These are phyloP conservation scores for Sebastes iracundus DNA, from an alignment of 2,797 vertebrate species.

Conservation along the genomic window DNA sequence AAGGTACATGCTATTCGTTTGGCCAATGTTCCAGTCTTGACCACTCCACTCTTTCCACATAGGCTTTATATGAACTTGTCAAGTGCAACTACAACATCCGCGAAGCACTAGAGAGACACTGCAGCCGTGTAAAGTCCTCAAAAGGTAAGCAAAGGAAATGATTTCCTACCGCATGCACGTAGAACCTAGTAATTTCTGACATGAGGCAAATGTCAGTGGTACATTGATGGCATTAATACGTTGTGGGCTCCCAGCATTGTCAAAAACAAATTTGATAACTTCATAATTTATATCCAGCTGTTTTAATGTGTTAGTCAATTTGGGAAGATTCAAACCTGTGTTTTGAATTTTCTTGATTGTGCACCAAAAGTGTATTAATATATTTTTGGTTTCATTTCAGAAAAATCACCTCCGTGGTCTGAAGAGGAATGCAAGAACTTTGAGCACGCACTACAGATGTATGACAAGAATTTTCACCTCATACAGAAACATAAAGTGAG, in stretches of 20 bases:
- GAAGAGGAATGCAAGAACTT: constrained; percentile 98
- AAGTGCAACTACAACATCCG: constrained; percentile 91
- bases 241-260: too few species aligned
- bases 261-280: too few species aligned
- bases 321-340: not conserved
- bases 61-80: constrained; percentile 95
- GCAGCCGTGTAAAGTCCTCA: constrained; percentile 86
- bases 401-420: constrained; percentile 93
- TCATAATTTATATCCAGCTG: not conserved
- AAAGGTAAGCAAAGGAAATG: constrained; percentile 85
- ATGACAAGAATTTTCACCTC: constrained; percentile 98
- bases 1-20: not conserved
- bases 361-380: not conserved
- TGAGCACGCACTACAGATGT: constrained; percentile 95
- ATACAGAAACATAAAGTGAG: constrained; percentile 99
- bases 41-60: constrained; percentile 2
- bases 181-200: too few species aligned
- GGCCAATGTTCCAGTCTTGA: not conserved
- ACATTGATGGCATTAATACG: too few species aligned
- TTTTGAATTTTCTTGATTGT: not conserved
- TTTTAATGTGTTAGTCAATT: not conserved
- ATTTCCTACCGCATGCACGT: too few species aligned
- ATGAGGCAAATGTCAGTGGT: too few species aligned
- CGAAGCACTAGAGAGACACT: constrained; percentile 91
- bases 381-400: constrained; percentile 69